Percentiles rank a stretch among this genome's conserved stretches.
Conservation (phyloP, 2,888 invertebrate species). For the Acleris sparsana region DNA sequence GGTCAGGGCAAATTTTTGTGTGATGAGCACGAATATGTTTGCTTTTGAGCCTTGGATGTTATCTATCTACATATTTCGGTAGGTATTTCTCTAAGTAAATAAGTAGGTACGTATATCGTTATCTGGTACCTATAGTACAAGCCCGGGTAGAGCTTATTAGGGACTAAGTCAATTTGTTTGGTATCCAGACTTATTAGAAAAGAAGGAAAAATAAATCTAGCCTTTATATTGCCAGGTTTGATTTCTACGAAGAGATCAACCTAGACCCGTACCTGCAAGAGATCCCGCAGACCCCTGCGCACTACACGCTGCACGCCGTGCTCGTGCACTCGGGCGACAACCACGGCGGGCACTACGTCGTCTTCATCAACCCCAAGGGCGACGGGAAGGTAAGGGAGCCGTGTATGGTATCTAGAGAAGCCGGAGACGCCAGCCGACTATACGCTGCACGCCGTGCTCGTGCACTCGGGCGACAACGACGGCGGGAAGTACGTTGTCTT, state of each 20-base stretch:
- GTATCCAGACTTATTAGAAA: too few relatives aligned
- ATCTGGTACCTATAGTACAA: too few relatives aligned
- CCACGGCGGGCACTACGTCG: slow-evolving; percentile 99
- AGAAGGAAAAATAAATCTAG: background rate
- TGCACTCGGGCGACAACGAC: slow-evolving; percentile 99
- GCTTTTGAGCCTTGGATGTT: too few relatives aligned
- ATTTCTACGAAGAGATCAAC: slow-evolving; percentile 96
- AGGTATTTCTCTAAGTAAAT: too few relatives aligned
- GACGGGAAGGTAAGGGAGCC: slow-evolving; percentile 89
- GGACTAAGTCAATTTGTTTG: too few relatives aligned
- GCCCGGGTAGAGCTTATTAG: too few relatives aligned
- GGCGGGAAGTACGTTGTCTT: slow-evolving; percentile 96
- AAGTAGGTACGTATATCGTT: too few relatives aligned
- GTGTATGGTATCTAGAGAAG: slow-evolving; percentile 81
- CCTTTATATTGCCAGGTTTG: slow-evolving; percentile 85
- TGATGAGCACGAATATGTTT: too few relatives aligned
- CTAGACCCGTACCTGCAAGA: slow-evolving; percentile 93
- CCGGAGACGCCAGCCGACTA: slow-evolving; percentile 92
- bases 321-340: slow-evolving; percentile 99
- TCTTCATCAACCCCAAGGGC: slow-evolving; percentile 98
- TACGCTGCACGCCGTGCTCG: slow-evolving; percentile 97
- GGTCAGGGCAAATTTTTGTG: too few relatives aligned
- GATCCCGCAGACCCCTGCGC: slow-evolving; percentile 88
- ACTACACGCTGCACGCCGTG: slow-evolving; percentile 97
- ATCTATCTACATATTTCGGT: too few relatives aligned